These are phyloP conservation scores for Antrozous pallidus DNA, from an alignment of 2,797 vertebrate species.

Conservation along the genomic window DNA sequence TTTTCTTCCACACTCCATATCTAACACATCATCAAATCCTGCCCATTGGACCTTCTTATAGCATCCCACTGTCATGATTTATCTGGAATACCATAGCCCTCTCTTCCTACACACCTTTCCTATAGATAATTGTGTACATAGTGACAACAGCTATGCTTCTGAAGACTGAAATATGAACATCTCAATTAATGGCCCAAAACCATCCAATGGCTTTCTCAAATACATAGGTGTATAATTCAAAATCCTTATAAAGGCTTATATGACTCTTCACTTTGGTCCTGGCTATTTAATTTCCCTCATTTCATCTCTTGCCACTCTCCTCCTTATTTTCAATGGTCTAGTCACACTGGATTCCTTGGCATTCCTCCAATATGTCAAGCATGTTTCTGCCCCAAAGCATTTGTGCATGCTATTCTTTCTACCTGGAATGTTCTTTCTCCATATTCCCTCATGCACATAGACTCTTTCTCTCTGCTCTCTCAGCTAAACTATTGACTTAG, in stretches of 20 bases:
- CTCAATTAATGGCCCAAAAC: not conserved
- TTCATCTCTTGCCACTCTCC: not conserved
- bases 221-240: not conserved
- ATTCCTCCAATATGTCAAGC: not conserved
- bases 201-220: not conserved
- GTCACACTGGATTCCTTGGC: not conserved
- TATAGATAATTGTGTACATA: not conserved
- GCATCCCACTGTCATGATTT: not conserved
- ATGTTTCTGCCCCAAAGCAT: not conserved
- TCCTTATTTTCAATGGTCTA: not conserved
- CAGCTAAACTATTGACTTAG: not conserved
- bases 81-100: not conserved
- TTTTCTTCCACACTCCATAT: not conserved
- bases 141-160: not conserved
- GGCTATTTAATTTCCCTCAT: not conserved
- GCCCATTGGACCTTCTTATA: not conserved
- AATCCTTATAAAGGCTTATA: not conserved
- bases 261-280: not conserved
- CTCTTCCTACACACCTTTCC: not conserved
- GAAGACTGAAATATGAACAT: not conserved
- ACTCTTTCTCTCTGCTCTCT: not conserved
- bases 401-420: not conserved
- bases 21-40: not conserved
- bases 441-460: not conserved
- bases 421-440: not conserved